These are phyloP conservation scores for Acronicta leporina DNA, from an alignment of 2,888 invertebrate species.

Conservation along the genomic window DNA sequence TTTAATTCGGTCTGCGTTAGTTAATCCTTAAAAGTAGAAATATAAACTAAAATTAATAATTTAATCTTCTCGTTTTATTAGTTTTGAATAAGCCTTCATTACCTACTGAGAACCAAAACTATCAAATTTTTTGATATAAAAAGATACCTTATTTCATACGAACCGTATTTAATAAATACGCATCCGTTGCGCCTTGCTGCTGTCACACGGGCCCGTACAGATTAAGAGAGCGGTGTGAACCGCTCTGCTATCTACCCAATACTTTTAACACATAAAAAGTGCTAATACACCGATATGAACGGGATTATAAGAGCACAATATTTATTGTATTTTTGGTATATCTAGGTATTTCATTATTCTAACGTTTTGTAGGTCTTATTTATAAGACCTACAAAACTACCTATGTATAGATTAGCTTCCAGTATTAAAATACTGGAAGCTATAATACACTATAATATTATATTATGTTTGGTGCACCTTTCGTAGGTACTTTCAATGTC, in stretches of 20 bases:
- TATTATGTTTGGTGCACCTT: too few species aligned
- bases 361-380: constrained; percentile 9
- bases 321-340: constrained; percentile 37
- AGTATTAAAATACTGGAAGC: constrained; percentile 22
- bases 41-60: too few species aligned
- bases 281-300: constrained; percentile 60
- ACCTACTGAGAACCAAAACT: not conserved
- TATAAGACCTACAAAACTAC: too few species aligned
- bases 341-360: constrained; percentile 40
- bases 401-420: too few species aligned
- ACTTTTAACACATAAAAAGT: constrained; percentile 63
- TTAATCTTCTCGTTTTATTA: too few species aligned
- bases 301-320: constrained; percentile 49
- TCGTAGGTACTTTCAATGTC: too few species aligned
- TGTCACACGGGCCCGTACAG: constrained; percentile 65
- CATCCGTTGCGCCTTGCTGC: constrained; percentile 61
- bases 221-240: constrained; percentile 68
- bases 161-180: constrained; percentile 49
- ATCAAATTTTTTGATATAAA: not conserved
- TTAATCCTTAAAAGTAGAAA: too few species aligned
- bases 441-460: too few species aligned
- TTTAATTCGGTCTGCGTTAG: too few species aligned
- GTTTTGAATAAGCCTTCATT: too few species aligned
- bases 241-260: constrained; percentile 60
- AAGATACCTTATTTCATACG: not conserved